Evolutionary conservation across 2,888 invertebrate species (phyloP), one percentile per base, ranked within the genome.

Genomic region (Choreutis nemorana): DNA sequence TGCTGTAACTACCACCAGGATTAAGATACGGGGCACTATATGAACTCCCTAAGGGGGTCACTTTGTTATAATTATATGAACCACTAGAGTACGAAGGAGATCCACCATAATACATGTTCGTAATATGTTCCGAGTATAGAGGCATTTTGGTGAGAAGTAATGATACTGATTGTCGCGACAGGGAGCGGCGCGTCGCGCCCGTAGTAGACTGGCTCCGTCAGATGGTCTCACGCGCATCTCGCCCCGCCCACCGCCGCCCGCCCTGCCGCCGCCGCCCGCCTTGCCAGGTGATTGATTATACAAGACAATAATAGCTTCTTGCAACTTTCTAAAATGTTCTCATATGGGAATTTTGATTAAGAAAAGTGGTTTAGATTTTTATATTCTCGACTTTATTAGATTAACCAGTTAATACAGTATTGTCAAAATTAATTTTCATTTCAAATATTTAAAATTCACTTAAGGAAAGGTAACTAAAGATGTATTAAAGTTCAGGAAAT

Each of bases 81-180:
- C 61, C 68, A 65, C 70, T 80, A 64, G 57, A 56, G 52, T 83
- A 71, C 36, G 81, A 71, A 29, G 77, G 63, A 27, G 64, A 49
- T 40, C 77, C 75, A 51, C 79, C 67, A 50, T 72, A 82, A 59
- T 80, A 73, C 67, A 81, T 79, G 41, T 83, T 84, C 52, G 83
- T 81, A 43, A 85, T 83, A 37, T 85, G 82, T 52, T 88, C 87
- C 42, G 85, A 83, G 61, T 83, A 88, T 36, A 87, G 78, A 46
- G 88, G 87, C 87, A 88, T 87, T 35, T 39, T 62, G 31, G 31
- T 15, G n/a, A 5, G 8, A 16, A 15, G n/a, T 13, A n/a, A n/a
- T n/a, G n/a, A n/a, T n/a, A n/a, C n/a, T n/a, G 9, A n/a, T 5
- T 18, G 5, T 7, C 23, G 23, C n/a, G 16, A 18, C 12, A 22